Conservation (phyloP, 2,888 invertebrate genomes). For the Girardia tigrina region DNA sequence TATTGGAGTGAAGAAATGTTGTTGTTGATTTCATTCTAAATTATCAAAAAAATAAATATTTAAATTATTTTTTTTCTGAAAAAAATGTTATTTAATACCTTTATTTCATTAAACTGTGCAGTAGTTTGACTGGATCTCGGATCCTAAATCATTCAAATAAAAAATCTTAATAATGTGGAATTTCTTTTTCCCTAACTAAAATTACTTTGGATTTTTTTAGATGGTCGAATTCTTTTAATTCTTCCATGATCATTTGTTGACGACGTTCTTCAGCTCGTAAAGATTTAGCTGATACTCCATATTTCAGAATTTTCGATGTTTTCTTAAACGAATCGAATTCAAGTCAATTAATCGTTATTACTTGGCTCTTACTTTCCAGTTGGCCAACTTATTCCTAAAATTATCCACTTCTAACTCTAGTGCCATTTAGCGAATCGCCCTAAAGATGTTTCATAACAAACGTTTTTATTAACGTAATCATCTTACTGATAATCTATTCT, state of each 20-base stretch:
- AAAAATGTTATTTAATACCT: neutral
- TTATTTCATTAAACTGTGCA: neutral
- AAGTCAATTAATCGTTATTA: neutral
- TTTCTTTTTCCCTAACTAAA: too few relatives aligned
- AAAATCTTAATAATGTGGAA: neutral
- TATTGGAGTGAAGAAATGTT: neutral
- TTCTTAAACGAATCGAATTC: neutral
- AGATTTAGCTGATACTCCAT: neutral
- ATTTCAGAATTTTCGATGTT: neutral
- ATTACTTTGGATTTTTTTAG: neutral
- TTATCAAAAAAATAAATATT: neutral
- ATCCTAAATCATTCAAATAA: neutral
- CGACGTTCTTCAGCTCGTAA: slow-evolving; percentile 3
- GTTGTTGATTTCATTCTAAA: neutral
- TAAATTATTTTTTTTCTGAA: neutral
- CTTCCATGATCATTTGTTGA: neutral
- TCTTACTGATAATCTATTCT: neutral
- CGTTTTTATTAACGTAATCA: too few relatives aligned
- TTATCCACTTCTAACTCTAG: neutral
- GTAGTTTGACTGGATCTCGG: neutral
- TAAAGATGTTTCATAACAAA: neutral
- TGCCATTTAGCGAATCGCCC: neutral
- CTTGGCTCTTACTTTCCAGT: neutral
- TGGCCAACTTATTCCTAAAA: neutral
- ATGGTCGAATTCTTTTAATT: neutral